Conservation (phyloP, 2,888 invertebrate genomes). For the Mesorhabditis belari region DNA sequence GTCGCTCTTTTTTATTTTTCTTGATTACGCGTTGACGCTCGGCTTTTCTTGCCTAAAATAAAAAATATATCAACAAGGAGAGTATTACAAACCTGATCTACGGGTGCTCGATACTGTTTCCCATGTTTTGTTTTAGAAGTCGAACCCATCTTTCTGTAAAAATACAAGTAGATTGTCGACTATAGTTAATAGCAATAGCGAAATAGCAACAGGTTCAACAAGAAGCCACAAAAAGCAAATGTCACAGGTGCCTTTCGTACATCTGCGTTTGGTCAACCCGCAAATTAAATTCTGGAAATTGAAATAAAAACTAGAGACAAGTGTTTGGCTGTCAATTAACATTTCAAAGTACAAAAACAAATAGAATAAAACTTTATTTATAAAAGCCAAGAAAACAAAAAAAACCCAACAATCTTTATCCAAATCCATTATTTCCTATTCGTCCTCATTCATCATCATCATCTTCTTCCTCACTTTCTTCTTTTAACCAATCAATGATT, state of each 20-base stretch:
- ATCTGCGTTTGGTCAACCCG: too few relatives aligned
- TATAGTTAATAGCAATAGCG: neutral
- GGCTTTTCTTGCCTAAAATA: conserved; percentile 23
- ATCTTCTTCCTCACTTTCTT: conserved; percentile 20
- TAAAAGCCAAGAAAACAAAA: neutral
- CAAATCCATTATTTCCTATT: too few relatives aligned
- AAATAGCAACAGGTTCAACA: neutral
- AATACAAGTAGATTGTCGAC: neutral
- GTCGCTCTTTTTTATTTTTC: conserved; percentile 28
- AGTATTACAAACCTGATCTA: conserved; percentile 18
- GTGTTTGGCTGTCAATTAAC: too few relatives aligned
- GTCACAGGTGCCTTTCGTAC: too few relatives aligned
- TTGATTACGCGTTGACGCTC: conserved; percentile 29
- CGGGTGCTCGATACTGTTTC: conserved; percentile 27
- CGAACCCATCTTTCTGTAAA: conserved; percentile 18
- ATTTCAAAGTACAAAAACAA: too few relatives aligned
- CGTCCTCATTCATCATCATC: conserved; percentile 15
- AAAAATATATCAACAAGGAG: neutral
- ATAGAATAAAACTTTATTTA: neutral
- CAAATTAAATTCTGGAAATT: too few relatives aligned
- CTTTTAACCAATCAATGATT: conserved; percentile 36
- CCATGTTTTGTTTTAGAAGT: conserved; percentile 29
- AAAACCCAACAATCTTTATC: neutral
- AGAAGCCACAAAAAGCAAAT: neutral
- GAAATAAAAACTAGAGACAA: too few relatives aligned